phyloP scores from a whole-genome alignment of 2,888 invertebrate genomes.

The Listrodromus nycthemerus region DNA sequence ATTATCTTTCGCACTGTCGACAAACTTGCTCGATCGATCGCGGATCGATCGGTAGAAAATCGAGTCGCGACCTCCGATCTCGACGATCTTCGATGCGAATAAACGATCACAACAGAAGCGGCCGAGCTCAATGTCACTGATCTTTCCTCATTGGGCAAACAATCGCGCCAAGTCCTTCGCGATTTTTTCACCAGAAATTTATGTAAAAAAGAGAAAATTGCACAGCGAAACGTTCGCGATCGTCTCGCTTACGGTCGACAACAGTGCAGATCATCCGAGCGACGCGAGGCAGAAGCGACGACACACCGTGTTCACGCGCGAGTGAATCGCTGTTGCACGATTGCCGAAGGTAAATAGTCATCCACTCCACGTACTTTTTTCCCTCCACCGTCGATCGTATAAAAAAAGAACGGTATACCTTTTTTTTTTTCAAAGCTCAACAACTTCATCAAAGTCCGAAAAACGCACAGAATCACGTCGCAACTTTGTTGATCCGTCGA shows the following conservation, averaged over 20 bases:
- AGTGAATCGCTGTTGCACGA: conserved; percentile 20
- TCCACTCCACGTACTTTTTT: conserved; percentile 11
- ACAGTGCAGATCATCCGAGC: conserved; percentile 4
- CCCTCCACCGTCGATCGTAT: not conserved
- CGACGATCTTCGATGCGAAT: not conserved
- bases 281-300: conserved; percentile 12
- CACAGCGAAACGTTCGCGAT: not conserved
- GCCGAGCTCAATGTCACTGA: conserved; percentile 4
- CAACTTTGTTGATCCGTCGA: not conserved
- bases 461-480: not conserved
- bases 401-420: not conserved
- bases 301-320: conserved; percentile 26
- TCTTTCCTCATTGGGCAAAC: not conserved
- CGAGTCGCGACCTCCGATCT: not conserved
- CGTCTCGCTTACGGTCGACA: not conserved
- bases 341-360: conserved; percentile 17
- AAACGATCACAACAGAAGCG: not conserved
- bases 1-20: conserved; percentile 4
- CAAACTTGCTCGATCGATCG: not conserved
- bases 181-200: not conserved
- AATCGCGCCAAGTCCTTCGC: conserved; percentile 3
- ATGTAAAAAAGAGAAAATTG: not conserved
- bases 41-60: not conserved
- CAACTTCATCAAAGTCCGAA: conserved; percentile 4
- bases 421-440: not conserved